phyloP scores from a whole-genome alignment of 2,113 vertebrate genomes.

The Prolemur simus region DNA sequence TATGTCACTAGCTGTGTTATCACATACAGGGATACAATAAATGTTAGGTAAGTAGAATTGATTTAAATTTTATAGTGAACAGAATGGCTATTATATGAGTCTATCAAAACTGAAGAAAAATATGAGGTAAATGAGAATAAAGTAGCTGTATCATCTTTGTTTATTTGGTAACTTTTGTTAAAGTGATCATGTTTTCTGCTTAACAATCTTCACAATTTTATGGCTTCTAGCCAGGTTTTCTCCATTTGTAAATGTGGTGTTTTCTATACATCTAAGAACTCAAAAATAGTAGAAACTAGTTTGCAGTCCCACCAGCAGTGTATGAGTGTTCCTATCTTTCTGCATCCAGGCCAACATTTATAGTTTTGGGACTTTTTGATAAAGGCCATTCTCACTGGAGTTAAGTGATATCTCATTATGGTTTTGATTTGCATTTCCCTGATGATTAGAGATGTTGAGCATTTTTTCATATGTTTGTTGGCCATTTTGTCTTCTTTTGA shows the following conservation, averaged over 20 bases:
- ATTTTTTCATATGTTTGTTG: no score
- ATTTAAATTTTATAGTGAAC: neutral
- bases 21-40: neutral
- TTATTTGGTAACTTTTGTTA: neutral
- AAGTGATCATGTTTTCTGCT: neutral
- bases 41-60: neutral
- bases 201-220: neutral
- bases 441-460: no score
- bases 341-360: no score
- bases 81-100: neutral
- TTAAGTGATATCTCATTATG: no score
- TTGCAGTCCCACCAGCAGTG: no score
- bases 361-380: no score
- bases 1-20: neutral
- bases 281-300: neutral
- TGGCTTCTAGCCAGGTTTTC: neutral
- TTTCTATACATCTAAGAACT: neutral
- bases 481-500: no score
- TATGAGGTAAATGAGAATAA: neutral
- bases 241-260: constrained; percentile 24
- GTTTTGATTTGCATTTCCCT: no score
- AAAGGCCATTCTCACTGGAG: no score
- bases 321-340: no score
- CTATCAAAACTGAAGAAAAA: constrained; percentile 36
- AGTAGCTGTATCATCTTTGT: neutral